Base-by-base conservation (phyloP, 2,113 vertebrate species). In the Gymnorhina tibicen region DNA sequence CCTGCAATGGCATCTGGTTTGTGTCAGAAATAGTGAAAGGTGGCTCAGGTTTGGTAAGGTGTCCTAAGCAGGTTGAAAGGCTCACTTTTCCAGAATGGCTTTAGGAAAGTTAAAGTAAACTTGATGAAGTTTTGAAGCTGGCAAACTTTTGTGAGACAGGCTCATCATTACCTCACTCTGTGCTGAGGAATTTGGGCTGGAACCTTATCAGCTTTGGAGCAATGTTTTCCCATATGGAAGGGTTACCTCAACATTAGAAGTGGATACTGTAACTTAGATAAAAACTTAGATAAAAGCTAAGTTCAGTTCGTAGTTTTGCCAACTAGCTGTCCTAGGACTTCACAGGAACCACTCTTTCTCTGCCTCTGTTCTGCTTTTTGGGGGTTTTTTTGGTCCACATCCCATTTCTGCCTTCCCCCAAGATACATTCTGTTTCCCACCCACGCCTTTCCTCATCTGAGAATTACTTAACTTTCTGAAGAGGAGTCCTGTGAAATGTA, bases 401-500 rank as follows among this genome's bases (percentile, higher is more conserved):
- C 82, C 85, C 85, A 67, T 96, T 91, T 92, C 60, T 95, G 63
- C 59, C 39, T 94, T 93, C 56, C 60, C 59, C 49, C 35, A 66
- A 88, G 91, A 73, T 85, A 94, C 41, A 85, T 96, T 76, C 62
- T 88, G 88, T 91, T 95, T 95, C 56, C 80, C 55, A 78, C 94
- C 94, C 83, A 94, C 73, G 0, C 27, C 64, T 95, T 95, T 95
- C 92, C 60, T 83, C 95, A 92, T 93, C 91, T 93, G 64, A 77
- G 69, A 91, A 89, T 95, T 92, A 80, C 70, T 91, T 94, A 90
- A 91, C 78, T 94, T 91, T 92, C 55, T 95, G 92, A 94, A 94
- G 93, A 92, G 92, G 88, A 97, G 91, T 90, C 76, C 86, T 95
- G 91, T 84, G 91, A 95, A 95, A 92, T 81, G 24, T 86, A 74